Base-by-base conservation (phyloP, 2,888 invertebrate genomes). In the Gisinianus flammeolus region DNA sequence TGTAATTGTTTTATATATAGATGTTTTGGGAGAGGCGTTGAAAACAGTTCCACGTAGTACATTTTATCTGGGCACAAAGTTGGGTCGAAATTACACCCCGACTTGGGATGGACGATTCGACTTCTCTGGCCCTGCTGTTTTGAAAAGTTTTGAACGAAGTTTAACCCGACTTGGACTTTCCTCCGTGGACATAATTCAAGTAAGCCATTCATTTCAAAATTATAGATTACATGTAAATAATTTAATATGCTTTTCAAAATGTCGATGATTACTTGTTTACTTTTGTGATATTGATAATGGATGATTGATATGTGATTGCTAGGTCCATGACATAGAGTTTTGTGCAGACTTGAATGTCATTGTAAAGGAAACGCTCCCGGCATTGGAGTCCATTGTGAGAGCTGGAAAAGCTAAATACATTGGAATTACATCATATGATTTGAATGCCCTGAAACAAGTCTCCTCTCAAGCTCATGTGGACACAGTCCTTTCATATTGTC, bases 241-340 rank as follows among this genome's bases (percentile, higher is more conserved):
- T 24, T 26, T 26, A 3, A 6, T 26, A 64, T 10, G 6, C 5
- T 26, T 24, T 56, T 56, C 19, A 8, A 56, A 22, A 62, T 62
- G 24, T 35, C 35, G 24, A 62, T 22, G 24, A 24, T 24, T 56
- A 56, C n/a, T 3, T 62, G 2, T 24, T 24, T 62, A 62, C 62
- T 12, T 35, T 35, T 35, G n/a, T n/a, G n/a, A n/a, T n/a, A n/a
- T n/a, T n/a, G n/a, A n/a, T n/a, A n/a, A n/a, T n/a, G n/a, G n/a
- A n/a, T n/a, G n/a, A n/a, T n/a, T n/a, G n/a, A n/a, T n/a, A n/a
- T n/a, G n/a, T n/a, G n/a, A 24, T 22, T 22, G 10, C 4, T 30
- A 97, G 95, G 91, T 97, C n/a, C 97, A 97, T 85, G 97, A 98
- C 85, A 88, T 94, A 76, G 96, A 97, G 85, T 97, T 86, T 93